A percentile compares a stretch with the other conserved stretches of the same genome.
These are phyloP conservation scores for Romanogobio albipinnatus DNA, from an alignment of 2,113 vertebrate genomes.

Conservation along the genomic window DNA sequence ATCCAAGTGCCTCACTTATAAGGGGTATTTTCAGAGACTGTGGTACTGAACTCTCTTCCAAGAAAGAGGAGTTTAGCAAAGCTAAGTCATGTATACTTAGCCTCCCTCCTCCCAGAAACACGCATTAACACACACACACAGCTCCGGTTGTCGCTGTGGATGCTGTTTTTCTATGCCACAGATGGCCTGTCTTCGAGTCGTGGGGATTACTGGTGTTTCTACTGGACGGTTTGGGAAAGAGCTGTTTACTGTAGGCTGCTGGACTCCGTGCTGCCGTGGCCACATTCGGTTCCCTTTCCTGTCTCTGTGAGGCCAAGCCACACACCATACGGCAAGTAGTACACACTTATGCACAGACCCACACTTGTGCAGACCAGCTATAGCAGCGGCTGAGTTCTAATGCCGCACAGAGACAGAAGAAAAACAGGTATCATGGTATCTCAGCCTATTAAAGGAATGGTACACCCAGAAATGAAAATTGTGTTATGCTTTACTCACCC, in stretches of 20 bases:
- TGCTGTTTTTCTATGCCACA: slow-evolving; percentile 35
- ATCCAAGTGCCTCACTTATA: slow-evolving; percentile 33
- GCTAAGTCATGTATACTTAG: slow-evolving; percentile 35
- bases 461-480: background rate
- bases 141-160: background rate
- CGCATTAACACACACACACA: slow-evolving; percentile 25
- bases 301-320: slow-evolving; percentile 53
- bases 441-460: background rate
- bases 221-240: slow-evolving; percentile 51
- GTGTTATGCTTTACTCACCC: background rate
- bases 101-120: slow-evolving; percentile 31
- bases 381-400: slow-evolving; percentile 22
- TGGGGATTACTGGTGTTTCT: slow-evolving; percentile 36
- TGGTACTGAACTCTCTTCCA: slow-evolving; percentile 12
- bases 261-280: slow-evolving; percentile 62
- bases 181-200: slow-evolving; percentile 24
- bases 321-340: slow-evolving; percentile 58
- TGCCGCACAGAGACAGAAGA: slow-evolving; percentile 36
- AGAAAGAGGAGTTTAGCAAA: slow-evolving; percentile 30
- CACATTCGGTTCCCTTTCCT: slow-evolving; percentile 52
- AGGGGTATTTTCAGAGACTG: slow-evolving; percentile 38
- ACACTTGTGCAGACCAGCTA: slow-evolving; percentile 23
- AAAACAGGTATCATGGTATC: background rate
- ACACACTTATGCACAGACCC: slow-evolving; percentile 34
- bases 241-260: slow-evolving; percentile 70